phyloP scores from a whole-genome alignment of 2,797 vertebrate genomes.

The Oryzias dopingdopingensis region DNA sequence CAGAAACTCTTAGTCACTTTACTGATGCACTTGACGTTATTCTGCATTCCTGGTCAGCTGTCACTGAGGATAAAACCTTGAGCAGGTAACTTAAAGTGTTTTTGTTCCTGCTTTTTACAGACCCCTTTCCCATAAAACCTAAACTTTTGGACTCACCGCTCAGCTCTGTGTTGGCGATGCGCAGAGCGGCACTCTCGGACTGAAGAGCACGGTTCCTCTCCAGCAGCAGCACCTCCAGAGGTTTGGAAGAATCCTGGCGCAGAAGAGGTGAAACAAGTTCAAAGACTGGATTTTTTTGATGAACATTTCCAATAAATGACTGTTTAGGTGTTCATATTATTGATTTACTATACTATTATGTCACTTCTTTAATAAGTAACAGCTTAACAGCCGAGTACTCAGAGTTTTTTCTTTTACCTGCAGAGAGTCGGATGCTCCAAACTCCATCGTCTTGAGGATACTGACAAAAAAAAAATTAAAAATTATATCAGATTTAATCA shows the following conservation, averaged over 20 bases:
- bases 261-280: constrained; percentile 1
- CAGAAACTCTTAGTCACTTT: not conserved
- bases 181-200: constrained; percentile 92
- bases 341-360: not conserved
- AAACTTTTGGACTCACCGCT: constrained; percentile 84
- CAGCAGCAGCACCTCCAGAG: constrained; percentile 94
- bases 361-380: constrained; percentile 1
- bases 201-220: constrained; percentile 96
- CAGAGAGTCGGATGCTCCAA: constrained; percentile 85
- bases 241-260: constrained; percentile 89
- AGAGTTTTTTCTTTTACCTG: constrained; percentile 79
- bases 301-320: not conserved
- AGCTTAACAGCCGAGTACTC: not conserved
- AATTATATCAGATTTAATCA: not conserved
- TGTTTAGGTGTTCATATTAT: not conserved
- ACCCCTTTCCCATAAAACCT: constrained; percentile 2
- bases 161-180: constrained; percentile 94
- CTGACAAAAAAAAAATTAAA: constrained; percentile 68
- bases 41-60: constrained; percentile 6
- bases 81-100: constrained; percentile 6
- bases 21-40: constrained; percentile 1
- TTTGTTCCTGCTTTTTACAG: not conserved
- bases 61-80: constrained; percentile 27
- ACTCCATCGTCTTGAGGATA: constrained; percentile 98
- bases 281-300: constrained; percentile 3